These are phyloP conservation scores for Zosterops borbonicus DNA, from an alignment of 2,113 vertebrate genomes.

Conservation along the genomic window DNA sequence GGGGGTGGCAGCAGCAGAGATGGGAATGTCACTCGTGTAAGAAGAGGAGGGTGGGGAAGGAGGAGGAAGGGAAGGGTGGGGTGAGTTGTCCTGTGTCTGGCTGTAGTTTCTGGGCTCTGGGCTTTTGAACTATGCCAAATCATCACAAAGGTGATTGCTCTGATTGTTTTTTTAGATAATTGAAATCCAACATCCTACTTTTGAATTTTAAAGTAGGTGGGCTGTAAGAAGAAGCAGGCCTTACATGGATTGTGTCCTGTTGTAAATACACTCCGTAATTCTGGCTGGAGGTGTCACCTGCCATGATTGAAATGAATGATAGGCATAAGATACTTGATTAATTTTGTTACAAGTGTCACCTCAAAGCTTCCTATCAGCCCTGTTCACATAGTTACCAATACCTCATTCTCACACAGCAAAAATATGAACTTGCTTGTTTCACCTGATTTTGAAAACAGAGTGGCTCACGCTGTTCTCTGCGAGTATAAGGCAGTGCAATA, in stretches of 20 bases:
- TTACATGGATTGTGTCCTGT: neutral
- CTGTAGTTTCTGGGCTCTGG: neutral
- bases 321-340: constrained; percentile 12
- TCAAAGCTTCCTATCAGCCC: neutral
- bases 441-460: neutral
- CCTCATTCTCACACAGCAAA: accelerated
- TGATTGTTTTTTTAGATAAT: neutral
- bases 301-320: constrained; percentile 33
- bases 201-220: neutral
- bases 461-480: neutral
- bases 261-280: neutral
- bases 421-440: neutral
- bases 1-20: neutral
- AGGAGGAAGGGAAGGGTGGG: neutral
- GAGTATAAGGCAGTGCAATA: neutral
- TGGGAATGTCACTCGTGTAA: neutral
- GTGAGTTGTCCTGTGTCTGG: neutral
- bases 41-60: neutral
- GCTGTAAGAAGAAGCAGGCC: neutral
- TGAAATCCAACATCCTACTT: neutral
- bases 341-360: constrained; percentile 22
- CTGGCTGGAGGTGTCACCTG: constrained; percentile 15
- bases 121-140: neutral
- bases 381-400: neutral
- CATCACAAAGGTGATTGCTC: neutral